Evolutionary conservation across 2,888 invertebrate species (phyloP).

Genomic region (Neoitamus cyanurus): DNA sequence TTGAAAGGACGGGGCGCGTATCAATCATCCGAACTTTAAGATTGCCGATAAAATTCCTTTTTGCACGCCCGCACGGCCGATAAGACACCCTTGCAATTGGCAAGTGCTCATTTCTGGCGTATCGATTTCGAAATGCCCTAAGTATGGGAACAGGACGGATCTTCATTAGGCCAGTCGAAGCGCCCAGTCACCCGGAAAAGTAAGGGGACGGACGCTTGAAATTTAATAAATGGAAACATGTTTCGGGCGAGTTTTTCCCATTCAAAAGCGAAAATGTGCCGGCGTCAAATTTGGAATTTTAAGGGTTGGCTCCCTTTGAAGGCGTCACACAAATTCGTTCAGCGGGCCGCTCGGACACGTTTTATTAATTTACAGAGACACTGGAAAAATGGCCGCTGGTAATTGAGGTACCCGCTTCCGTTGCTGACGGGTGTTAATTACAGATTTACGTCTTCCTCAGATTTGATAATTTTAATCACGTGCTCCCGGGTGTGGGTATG

Average conservation of each 20-base stretch:
- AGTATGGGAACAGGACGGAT: background rate
- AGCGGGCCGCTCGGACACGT: slow-evolving; percentile 46
- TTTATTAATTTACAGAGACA: slow-evolving; percentile 50
- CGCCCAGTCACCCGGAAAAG: slow-evolving; percentile 48
- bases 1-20: slow-evolving; percentile 38
- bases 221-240: slow-evolving; percentile 52
- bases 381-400: slow-evolving; percentile 41
- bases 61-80: slow-evolving; percentile 40
- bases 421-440: slow-evolving; percentile 47
- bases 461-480: slow-evolving; percentile 50
- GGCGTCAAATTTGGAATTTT: slow-evolving; percentile 16
- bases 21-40: slow-evolving; percentile 47
- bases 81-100: slow-evolving; percentile 40
- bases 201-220: slow-evolving; percentile 42
- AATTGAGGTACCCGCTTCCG: slow-evolving; percentile 49
- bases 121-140: slow-evolving; percentile 35
- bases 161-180: slow-evolving; percentile 47
- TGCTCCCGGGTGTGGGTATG: background rate
- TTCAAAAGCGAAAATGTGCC: slow-evolving; percentile 37
- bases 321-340: slow-evolving; percentile 25
- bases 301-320: slow-evolving; percentile 15
- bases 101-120: background rate
- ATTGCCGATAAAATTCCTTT: slow-evolving; percentile 47
- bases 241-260: slow-evolving; percentile 47
- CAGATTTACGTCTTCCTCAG: slow-evolving; percentile 35